Evolutionary conservation across 2,888 invertebrate species (phyloP).

Genomic region (Periphyllus acericola): DNA sequence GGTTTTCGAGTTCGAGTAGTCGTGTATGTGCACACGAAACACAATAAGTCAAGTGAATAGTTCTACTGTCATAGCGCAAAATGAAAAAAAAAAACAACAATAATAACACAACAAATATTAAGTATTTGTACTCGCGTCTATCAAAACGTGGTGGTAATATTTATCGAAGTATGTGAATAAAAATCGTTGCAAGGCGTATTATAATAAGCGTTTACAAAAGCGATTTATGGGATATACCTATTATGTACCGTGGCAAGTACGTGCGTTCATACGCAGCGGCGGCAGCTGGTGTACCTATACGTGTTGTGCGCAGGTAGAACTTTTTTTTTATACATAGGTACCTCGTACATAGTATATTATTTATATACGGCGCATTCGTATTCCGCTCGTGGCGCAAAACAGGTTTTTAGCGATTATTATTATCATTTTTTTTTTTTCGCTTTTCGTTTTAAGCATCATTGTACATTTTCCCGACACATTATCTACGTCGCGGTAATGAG

Average conservation of each 20-base stretch:
- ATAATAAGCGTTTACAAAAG: slow-evolving; percentile 5
- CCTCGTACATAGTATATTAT: background rate
- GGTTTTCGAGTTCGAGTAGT: slow-evolving; percentile 1
- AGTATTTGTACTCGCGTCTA: background rate
- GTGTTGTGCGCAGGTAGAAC: background rate
- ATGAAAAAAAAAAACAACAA: background rate
- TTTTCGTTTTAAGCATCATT: background rate
- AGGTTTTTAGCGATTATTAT: background rate
- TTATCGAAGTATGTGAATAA: background rate
- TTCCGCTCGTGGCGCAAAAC: slow-evolving; percentile 18
- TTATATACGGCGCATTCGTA: background rate
- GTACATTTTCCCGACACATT: slow-evolving; percentile 11
- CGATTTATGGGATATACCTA: slow-evolving; percentile 1
- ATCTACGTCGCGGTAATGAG: slow-evolving; percentile 9
- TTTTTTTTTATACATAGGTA: background rate
- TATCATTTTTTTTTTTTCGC: background rate
- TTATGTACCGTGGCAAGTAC: background rate
- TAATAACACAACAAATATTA: too few species aligned
- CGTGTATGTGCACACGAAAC: background rate
- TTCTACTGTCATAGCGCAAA: background rate
- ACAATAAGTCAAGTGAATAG: background rate
- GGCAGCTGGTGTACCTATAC: background rate
- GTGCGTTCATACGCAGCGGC: background rate
- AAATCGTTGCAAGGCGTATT: slow-evolving; percentile 23
- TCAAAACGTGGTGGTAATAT: background rate